Conservation (phyloP, 2,113 vertebrate genomes). For the Psammodynastes pulverulentus region DNA sequence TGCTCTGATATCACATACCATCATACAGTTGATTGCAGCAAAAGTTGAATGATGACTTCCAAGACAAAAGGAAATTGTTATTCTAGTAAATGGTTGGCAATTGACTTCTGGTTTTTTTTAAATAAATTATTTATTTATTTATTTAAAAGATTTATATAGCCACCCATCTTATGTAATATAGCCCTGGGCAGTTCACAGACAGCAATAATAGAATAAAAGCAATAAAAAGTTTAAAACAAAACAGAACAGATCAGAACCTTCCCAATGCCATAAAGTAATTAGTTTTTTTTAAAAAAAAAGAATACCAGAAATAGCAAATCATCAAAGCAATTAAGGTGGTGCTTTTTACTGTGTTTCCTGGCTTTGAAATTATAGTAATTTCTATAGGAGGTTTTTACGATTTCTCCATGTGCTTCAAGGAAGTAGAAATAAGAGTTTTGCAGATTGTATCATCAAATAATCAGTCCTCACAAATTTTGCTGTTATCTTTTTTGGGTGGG, state of each 20-base stretch:
- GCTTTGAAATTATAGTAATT: background rate
- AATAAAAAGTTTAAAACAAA: background rate
- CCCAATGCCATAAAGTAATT: background rate
- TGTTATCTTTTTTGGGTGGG: too few species aligned
- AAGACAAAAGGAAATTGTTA: background rate
- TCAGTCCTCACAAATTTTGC: background rate
- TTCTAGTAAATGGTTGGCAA: background rate
- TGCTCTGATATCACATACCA: background rate
- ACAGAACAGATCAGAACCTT: background rate
- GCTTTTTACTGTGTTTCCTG: background rate
- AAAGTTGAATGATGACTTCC: background rate
- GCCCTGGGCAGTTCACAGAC: background rate
- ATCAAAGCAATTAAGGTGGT: background rate
- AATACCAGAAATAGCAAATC: background rate
- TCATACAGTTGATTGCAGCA: background rate
- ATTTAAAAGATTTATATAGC: background rate
- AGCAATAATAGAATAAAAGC: background rate
- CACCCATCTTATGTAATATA: background rate
- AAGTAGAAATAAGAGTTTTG: too few species aligned
- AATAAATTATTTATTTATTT: background rate
- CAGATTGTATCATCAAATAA: background rate
- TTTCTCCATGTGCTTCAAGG: background rate
- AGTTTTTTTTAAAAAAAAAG: background rate
- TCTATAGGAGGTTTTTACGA: background rate
- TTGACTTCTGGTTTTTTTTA: background rate